Evolutionary conservation across 1,140 invertebrate genomes (phyloP), one percentile per base, ranked within the genome.

Genomic region (Drosophila azteca): DNA sequence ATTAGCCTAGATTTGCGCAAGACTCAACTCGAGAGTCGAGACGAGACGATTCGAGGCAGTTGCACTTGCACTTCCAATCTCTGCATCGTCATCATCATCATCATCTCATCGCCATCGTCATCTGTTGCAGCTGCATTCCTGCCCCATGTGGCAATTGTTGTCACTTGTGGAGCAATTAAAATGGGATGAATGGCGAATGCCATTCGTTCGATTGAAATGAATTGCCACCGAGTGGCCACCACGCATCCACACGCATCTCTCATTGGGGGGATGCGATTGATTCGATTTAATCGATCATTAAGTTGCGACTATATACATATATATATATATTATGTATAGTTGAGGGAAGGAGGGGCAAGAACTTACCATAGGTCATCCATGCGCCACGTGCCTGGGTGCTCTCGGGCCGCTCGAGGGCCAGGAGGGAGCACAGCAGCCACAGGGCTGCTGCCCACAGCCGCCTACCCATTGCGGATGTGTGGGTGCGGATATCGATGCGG

Each of bases 1-100:
- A 88, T 88, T 88, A 88, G 83, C 83, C 83, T 88, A 88, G 84
- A 88, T 88, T 88, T 87, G 67, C 50, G 44, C 79, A 54, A 55
- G 26, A 46, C 20, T 57, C 57, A 75, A 43, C 44, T 22, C 17
- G 17, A 52, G 50, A 48, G 2, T 29, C 41, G 20, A 43, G 50
- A 24, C 46, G 41, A 51, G 24, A 13, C 39, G 43, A 46, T 41
- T 50, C 54, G 71, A 26, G n/a, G 26, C 67, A 24, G 9, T 45
- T 39, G 46, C 67, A 24, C 13, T 45, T 39, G 46, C 53, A 77
- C 48, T 69, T 70, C 39, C 79, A 81, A 81, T 82, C 79, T 83
- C 60, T 82, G 79, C 70, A 58, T 43, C 76, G 58, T 65, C 67
- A 49, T 39, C 63, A 26, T 43, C 76, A 61, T 65, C 67, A 49